Percentiles rank a stretch among this genome's conserved stretches.
phyloP scores from a whole-genome alignment of 2,888 invertebrate species.

The Drosophila paucipuncta region DNA sequence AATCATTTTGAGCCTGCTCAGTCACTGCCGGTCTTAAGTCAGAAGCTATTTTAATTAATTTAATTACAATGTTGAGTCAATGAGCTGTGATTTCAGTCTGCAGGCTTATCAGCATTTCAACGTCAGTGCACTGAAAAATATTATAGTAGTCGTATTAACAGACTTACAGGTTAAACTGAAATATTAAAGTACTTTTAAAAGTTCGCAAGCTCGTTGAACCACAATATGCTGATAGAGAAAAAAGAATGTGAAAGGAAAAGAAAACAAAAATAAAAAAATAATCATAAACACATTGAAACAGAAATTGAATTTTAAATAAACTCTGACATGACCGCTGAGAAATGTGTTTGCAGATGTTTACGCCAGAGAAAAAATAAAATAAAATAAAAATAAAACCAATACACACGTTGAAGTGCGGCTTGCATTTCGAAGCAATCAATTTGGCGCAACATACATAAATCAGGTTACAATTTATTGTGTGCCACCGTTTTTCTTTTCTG shows the following conservation, averaged over 20 bases:
- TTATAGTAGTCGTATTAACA: too few species aligned
- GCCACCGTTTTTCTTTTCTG: conserved; percentile 9
- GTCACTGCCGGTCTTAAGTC: conserved; percentile 18
- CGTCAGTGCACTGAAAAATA: conserved; percentile 31
- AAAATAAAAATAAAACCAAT: not conserved
- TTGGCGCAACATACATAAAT: conserved; percentile 55
- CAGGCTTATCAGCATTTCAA: conserved; percentile 55
- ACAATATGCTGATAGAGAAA: not conserved
- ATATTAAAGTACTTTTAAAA: not conserved
- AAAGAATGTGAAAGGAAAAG: conserved; percentile 7
- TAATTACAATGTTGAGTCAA: conserved; percentile 37
- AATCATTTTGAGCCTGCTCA: conserved; percentile 16
- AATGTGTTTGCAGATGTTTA: conserved; percentile 55
- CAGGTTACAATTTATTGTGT: conserved; percentile 44
- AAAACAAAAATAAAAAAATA: not conserved
- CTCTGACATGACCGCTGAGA: conserved; percentile 11
- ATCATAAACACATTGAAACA: not conserved
- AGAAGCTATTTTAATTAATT: conserved; percentile 43
- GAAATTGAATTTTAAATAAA: conserved; percentile 40
- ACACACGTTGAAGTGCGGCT: conserved; percentile 22
- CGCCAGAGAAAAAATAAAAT: conserved; percentile 10
- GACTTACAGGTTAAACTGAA: not conserved
- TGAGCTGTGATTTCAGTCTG: conserved; percentile 8
- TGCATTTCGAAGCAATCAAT: conserved; percentile 55
- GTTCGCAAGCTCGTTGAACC: not conserved